These are phyloP conservation scores for Orchesella cincta DNA, from an alignment of 1,140 invertebrate species.

Conservation along the genomic window DNA sequence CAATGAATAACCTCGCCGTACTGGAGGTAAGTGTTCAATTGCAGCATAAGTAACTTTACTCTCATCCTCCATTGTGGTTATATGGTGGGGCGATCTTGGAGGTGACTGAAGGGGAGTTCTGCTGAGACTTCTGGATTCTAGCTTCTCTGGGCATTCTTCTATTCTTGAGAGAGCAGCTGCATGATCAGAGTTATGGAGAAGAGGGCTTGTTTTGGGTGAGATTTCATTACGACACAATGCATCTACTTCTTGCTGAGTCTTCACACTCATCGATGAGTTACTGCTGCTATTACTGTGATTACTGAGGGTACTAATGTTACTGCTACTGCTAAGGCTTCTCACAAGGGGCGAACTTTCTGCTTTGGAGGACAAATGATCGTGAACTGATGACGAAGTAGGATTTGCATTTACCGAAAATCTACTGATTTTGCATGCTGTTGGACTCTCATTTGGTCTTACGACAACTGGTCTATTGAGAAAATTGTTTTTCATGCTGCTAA, in stretches of 20 bases:
- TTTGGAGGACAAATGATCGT: background rate
- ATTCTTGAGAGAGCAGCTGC: slow-evolving; percentile 36
- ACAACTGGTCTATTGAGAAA: slow-evolving; percentile 41
- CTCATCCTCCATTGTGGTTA: slow-evolving; percentile 21
- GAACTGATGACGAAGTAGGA: slow-evolving; percentile 2
- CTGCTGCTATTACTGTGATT: slow-evolving; percentile 44
- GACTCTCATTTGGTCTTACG: slow-evolving; percentile 40
- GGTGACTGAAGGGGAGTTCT: slow-evolving; percentile 33
- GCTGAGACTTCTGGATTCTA: slow-evolving; percentile 15
- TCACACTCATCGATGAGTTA: slow-evolving; percentile 40
- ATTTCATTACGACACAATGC: background rate
- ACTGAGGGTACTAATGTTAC: slow-evolving; percentile 43
- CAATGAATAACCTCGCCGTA: slow-evolving; percentile 9
- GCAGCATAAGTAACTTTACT: slow-evolving; percentile 45
- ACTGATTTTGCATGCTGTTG: slow-evolving; percentile 12
- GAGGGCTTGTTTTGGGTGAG: slow-evolving; percentile 9
- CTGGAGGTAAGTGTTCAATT: slow-evolving; percentile 38
- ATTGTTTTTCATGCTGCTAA: slow-evolving; percentile 29
- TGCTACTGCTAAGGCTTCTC: slow-evolving; percentile 43
- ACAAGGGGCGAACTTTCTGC: slow-evolving; percentile 17
- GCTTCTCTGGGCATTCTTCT: slow-evolving; percentile 50
- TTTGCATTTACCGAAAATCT: slow-evolving; percentile 1
- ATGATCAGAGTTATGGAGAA: background rate
- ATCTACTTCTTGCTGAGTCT: slow-evolving; percentile 29
- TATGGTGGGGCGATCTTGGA: slow-evolving; percentile 14